These are phyloP conservation scores for Diadromus collaris DNA, from an alignment of 2,888 invertebrate species.

Conservation along the genomic window DNA sequence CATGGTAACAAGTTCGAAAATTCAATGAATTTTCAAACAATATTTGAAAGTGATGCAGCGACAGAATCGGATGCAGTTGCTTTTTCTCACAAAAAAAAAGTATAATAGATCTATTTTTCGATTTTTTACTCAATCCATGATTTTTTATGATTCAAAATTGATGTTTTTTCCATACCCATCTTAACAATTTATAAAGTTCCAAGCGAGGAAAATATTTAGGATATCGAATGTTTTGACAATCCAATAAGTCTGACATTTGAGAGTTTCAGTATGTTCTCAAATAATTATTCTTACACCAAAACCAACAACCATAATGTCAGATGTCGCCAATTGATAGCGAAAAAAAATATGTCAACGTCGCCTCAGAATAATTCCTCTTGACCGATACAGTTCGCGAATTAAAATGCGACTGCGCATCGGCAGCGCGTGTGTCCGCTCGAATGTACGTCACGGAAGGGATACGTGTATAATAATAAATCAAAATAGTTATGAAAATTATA, in stretches of 20 bases:
- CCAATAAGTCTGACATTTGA: not conserved
- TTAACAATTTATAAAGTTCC: not conserved
- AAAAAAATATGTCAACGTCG: slow-evolving; percentile 10
- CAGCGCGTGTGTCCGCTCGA: not conserved
- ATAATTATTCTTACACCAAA: not conserved
- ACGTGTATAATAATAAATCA: slow-evolving; percentile 31
- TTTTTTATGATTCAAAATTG: not conserved
- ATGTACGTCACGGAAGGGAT: slow-evolving; percentile 4
- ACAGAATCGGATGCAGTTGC: not conserved
- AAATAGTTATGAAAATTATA: slow-evolving; percentile 5
- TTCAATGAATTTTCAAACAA: not conserved
- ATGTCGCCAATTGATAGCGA: slow-evolving; percentile 9
- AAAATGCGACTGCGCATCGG: not conserved
- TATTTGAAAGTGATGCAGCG: not conserved
- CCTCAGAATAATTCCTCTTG: slow-evolving; percentile 2
- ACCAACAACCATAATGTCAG: not conserved
- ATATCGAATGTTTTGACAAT: not conserved
- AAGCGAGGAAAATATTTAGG: not conserved
- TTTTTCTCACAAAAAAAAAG: not conserved
- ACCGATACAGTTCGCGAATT: not conserved
- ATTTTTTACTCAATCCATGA: not conserved
- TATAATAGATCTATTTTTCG: not conserved
- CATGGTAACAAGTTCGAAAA: not conserved
- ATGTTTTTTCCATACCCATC: not conserved
- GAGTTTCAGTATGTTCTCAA: not conserved